A percentile compares a stretch with the other conserved stretches of the same genome.
Evolutionary conservation across 2,797 vertebrate species (phyloP).

Genomic region (Neoniphon sammara): DNA sequence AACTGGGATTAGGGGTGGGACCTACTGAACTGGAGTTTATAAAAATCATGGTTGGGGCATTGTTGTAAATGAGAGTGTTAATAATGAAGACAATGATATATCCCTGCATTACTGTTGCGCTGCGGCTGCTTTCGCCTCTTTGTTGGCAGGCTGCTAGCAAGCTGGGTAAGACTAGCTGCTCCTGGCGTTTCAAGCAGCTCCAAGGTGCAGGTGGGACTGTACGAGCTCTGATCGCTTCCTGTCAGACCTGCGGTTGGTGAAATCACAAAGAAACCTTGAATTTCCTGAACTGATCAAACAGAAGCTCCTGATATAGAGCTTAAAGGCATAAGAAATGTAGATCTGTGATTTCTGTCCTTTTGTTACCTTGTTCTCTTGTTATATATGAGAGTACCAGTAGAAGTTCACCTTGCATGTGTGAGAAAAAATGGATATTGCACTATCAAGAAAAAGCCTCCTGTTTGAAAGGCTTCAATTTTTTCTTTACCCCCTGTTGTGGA

Average conservation of each 20-base stretch:
- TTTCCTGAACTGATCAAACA: constrained; percentile 40
- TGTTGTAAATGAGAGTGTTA: constrained; percentile 27
- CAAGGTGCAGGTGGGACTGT: constrained; percentile 32
- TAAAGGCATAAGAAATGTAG: constrained; percentile 34
- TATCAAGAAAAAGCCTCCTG: too few species aligned
- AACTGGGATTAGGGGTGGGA: background rate
- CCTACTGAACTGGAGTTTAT: background rate
- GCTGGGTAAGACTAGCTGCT: constrained; percentile 15
- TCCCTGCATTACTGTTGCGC: background rate
- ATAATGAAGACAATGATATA: background rate
- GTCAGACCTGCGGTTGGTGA: constrained; percentile 39
- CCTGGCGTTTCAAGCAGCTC: constrained; percentile 29
- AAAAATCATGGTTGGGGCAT: constrained; percentile 1
- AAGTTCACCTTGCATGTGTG: constrained; percentile 1
- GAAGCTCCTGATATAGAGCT: constrained; percentile 38
- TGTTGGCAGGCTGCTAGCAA: background rate
- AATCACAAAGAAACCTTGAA: constrained; percentile 53
- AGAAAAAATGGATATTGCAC: too few species aligned
- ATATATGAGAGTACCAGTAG: background rate
- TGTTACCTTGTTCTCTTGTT: constrained; percentile 10
- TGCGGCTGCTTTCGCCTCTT: background rate
- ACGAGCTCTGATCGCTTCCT: constrained; percentile 35
- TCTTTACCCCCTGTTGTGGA: too few species aligned
- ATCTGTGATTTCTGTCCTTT: constrained; percentile 26
- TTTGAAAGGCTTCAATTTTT: too few species aligned